Base-by-base conservation (phyloP, 2,113 vertebrate genomes). In the Chlorodrepanis virens region DNA sequence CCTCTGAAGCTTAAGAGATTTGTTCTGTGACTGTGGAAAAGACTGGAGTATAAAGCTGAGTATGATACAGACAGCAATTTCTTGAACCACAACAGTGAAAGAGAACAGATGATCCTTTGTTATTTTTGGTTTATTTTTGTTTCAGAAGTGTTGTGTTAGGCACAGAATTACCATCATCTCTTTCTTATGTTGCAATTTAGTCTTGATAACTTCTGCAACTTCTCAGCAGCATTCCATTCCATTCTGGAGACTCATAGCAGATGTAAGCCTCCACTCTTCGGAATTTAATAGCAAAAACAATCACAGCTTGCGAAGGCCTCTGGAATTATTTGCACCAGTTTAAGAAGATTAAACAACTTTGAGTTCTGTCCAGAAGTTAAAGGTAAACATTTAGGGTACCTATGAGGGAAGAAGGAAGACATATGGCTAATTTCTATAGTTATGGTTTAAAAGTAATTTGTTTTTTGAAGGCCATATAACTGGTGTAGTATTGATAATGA, bases 141-240 rank as follows among this genome's bases (percentile, higher is more conserved):
- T 94, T 84, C 74, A 74, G 28, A 72, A 85, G 18, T 82, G 76
- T 75, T 94, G 25, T 56, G 54, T 92, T 83, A 95, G 54, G 53
- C 70, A 67, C 52, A 71, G n/a, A 86, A 82, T 91, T 65, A 44
- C 65, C 6, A 0, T 71, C 35, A n/a, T 87, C 82, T 81, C 47
- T 79, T 45, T 68, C 65, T 89, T 93, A 45, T 85, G 83, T 89
- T 92, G 91, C 88, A 96, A 96, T 88, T 93, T 89, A 91, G 64
- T 69, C 80, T 78, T 77, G 72, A 84, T 93, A 94, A 92, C 50
- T n/a, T n/a, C n/a, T 75, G 60, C 79, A 83, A 9, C 53, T 97
- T 95, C 95, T 96, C 87, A 52, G 88, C 49, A 96, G 95, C 97
- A 97, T 98, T 97, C 97, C 95, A 96, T 56, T 45, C 33, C 20